A percentile compares a stretch with the other conserved stretches of the same genome.
Conservation (phyloP, 2,113 vertebrate species). For the Calyptommatus sinebrachiatus region DNA sequence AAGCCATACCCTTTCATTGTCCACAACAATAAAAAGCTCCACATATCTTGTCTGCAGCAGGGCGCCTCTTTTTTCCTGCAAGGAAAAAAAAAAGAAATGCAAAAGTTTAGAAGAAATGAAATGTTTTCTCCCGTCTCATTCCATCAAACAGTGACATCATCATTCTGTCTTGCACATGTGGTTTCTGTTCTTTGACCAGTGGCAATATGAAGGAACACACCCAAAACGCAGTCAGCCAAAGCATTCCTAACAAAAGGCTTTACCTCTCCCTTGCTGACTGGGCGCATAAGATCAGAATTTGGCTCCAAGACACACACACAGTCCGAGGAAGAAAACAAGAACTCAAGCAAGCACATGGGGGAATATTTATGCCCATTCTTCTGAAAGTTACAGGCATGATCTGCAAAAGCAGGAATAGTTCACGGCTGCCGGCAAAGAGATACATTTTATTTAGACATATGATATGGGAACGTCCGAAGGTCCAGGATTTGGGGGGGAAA, state of each 20-base stretch:
- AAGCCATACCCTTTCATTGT: conserved; percentile 85
- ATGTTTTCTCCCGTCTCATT: conserved; percentile 5
- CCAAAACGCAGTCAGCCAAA: conserved; percentile 19
- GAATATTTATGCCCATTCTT: neutral
- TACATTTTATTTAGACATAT: too few species aligned
- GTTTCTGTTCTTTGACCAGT: conserved; percentile 23
- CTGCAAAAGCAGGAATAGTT: too few species aligned
- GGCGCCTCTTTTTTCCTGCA: conserved; percentile 82
- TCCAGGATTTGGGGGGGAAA: too few species aligned
- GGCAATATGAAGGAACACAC: conserved; percentile 24
- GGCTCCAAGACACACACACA: neutral
- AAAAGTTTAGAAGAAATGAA: neutral
- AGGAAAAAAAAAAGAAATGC: conserved; percentile 27
- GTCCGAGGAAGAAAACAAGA: neutral
- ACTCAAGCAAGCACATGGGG: neutral
- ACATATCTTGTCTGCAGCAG: conserved; percentile 90
- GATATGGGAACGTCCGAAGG: too few species aligned
- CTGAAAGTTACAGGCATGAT: neutral
- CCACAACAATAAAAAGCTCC: conserved; percentile 94
- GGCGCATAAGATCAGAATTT: neutral
- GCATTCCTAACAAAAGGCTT: neutral
- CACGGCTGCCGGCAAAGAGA: too few species aligned
- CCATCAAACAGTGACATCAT: neutral
- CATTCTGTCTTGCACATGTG: neutral
- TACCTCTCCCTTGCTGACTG: neutral